Evolutionary conservation across 2,797 vertebrate species (phyloP).

Genomic region (Sebastiscus albofasciatus): DNA sequence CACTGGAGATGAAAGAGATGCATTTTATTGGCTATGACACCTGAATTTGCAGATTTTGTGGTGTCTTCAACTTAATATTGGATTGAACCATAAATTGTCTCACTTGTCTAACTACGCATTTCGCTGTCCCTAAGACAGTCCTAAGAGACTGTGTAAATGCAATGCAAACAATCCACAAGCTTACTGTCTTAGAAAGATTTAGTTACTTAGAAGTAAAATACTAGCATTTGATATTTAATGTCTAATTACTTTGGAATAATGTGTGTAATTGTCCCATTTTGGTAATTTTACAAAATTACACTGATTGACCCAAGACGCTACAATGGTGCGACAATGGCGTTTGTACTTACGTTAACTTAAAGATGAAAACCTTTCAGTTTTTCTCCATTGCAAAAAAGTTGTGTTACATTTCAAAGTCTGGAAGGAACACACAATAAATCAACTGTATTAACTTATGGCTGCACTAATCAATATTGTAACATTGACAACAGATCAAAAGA

Average conservation of each 20-base stretch:
- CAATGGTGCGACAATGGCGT: too few relatives aligned
- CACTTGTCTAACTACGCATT: neutral
- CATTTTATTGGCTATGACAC: neutral
- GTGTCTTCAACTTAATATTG: neutral
- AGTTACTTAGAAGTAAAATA: neutral
- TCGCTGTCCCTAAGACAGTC: neutral
- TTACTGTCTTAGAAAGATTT: neutral
- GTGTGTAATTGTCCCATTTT: neutral
- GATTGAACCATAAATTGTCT: neutral
- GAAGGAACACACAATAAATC: too few relatives aligned
- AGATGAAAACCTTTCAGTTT: too few relatives aligned
- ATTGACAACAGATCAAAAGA: too few relatives aligned
- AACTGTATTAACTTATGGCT: too few relatives aligned
- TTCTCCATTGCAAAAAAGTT: too few relatives aligned
- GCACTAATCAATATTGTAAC: too few relatives aligned
- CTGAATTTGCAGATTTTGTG: constrained; percentile 3
- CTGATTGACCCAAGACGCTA: neutral
- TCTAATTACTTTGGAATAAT: neutral
- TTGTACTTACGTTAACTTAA: neutral
- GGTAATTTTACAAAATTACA: neutral
- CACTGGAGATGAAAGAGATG: constrained; percentile 17
- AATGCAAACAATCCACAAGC: neutral
- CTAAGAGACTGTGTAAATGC: neutral
- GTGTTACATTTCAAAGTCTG: too few relatives aligned
- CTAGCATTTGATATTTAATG: too few relatives aligned